Evolutionary conservation across 2,888 invertebrate genomes (phyloP).

Genomic region (Esperia sulphurella): DNA sequence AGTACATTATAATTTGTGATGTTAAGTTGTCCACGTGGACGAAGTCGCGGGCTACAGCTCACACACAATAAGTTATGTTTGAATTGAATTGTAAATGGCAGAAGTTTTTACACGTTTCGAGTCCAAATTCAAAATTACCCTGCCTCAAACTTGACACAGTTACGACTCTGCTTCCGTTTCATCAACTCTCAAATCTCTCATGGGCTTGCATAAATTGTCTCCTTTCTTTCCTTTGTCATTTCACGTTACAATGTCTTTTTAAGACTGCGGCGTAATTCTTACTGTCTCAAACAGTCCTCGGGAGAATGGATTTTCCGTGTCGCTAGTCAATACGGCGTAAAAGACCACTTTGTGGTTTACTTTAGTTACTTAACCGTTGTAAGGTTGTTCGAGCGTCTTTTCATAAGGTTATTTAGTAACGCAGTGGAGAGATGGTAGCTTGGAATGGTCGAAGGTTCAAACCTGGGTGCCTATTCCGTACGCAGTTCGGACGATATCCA

Average conservation of each 20-base stretch:
- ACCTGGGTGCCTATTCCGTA: too few species aligned
- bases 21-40: too few species aligned
- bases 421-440: too few species aligned
- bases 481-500: too few species aligned
- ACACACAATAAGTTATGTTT: too few species aligned
- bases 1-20: too few species aligned
- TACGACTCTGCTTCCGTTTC: neutral
- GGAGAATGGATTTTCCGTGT: conserved; percentile 4
- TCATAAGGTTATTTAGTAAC: neutral
- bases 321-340: conserved; percentile 4
- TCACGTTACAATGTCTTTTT: neutral
- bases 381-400: conserved; percentile 2
- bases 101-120: too few species aligned
- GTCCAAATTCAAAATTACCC: too few species aligned
- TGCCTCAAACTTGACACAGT: too few species aligned
- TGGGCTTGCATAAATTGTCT: neutral
- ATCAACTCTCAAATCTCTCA: neutral
- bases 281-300: conserved; percentile 1
- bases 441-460: too few species aligned
- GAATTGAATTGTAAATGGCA: too few species aligned
- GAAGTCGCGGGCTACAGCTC: too few species aligned
- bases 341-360: conserved; percentile 1
- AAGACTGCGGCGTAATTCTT: neutral
- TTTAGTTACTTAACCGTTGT: neutral
- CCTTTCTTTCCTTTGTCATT: neutral